A percentile compares a stretch with the other conserved stretches of the same genome.
phyloP scores from a whole-genome alignment of 2,797 vertebrate genomes.

The Psittacula echo region DNA sequence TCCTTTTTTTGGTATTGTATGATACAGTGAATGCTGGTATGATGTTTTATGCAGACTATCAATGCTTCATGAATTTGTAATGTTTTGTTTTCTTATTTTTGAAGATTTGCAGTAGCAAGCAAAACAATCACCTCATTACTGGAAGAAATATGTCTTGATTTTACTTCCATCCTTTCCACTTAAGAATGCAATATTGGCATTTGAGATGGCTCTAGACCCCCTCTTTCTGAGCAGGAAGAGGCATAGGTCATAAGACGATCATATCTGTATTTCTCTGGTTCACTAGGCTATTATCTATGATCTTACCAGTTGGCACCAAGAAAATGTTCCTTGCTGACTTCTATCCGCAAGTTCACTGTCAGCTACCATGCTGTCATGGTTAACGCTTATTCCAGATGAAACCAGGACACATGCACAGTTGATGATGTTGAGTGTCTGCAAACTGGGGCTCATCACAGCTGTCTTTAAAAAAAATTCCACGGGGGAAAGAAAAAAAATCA shows the following conservation, averaged over 20 bases:
- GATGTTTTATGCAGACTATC: not conserved
- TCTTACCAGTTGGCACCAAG: not conserved
- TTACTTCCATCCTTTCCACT: not conserved
- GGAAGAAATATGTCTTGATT: not conserved
- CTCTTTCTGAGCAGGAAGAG: not conserved
- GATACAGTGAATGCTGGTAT: not conserved
- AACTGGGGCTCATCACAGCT: not conserved
- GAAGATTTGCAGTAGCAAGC: not conserved
- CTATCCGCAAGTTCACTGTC: not conserved
- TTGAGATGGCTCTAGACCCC: not conserved
- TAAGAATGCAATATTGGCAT: not conserved
- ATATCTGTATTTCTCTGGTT: not conserved
- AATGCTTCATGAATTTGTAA: not conserved
- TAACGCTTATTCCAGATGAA: not conserved
- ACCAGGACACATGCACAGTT: not conserved
- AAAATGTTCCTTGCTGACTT: not conserved
- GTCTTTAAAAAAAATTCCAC: not conserved
- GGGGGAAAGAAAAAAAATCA: not conserved
- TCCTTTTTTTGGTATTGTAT: not conserved
- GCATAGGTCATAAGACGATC: not conserved
- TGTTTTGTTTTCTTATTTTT: not conserved
- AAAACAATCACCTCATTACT: not conserved
- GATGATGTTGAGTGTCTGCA: not conserved
- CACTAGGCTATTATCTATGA: not conserved
- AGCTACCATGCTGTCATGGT: not conserved